These are phyloP conservation scores for Camarhynchus parvulus DNA, from an alignment of 2,113 vertebrate species.

Conservation along the genomic window DNA sequence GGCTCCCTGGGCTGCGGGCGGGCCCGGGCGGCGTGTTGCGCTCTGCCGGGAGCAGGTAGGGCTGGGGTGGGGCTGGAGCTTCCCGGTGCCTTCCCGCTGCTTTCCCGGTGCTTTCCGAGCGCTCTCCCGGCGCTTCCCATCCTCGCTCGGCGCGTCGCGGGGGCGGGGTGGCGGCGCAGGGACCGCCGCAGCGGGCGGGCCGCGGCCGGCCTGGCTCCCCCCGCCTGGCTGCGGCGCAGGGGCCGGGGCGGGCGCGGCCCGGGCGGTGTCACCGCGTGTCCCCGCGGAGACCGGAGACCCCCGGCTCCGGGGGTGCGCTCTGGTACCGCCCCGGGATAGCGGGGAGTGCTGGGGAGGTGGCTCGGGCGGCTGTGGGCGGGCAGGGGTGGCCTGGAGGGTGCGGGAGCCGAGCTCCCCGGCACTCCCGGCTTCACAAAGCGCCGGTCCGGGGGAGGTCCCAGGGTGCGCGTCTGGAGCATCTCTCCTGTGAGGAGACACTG, in stretches of 20 bases:
- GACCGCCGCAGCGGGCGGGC: neutral
- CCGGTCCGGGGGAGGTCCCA: rapidly evolving
- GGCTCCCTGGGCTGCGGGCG: neutral
- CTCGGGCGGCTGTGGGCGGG: rapidly evolving
- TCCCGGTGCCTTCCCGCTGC: neutral
- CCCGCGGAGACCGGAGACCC: no score
- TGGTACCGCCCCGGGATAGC: neutral
- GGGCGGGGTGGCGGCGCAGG: neutral
- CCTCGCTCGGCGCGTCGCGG: neutral
- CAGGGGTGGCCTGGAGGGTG: rapidly evolving
- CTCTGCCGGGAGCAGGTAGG: neutral
- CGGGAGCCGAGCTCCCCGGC: rapidly evolving
- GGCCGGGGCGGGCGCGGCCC: neutral
- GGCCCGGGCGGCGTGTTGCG: neutral
- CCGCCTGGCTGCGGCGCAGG: neutral
- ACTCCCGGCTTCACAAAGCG: rapidly evolving
- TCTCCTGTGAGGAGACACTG: rapidly evolving
- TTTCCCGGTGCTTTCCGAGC: neutral
- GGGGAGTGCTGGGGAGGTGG: no score
- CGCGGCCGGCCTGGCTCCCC: neutral
- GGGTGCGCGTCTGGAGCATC: neutral
- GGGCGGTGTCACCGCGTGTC: neutral
- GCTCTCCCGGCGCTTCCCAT: neutral
- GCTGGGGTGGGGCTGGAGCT: neutral
- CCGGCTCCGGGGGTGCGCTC: no score